Percentiles rank a stretch among this genome's conserved stretches.
Evolutionary conservation across 2,113 vertebrate genomes (phyloP).

Genomic region (Ciconia boyciana): DNA sequence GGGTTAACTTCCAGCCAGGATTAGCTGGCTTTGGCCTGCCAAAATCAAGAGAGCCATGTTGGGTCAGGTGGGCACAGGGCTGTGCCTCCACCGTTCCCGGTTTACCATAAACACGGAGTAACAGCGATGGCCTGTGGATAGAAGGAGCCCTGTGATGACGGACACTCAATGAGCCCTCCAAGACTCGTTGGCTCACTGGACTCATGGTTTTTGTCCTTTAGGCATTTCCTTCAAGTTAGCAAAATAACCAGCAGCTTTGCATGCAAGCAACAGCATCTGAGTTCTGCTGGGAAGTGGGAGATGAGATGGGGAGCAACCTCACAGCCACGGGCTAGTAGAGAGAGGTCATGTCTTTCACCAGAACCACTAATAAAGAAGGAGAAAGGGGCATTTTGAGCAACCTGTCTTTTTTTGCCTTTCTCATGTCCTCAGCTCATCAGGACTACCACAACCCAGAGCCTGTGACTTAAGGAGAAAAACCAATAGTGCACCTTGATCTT

Average conservation of each 20-base stretch:
- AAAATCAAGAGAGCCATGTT: background rate
- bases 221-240: background rate
- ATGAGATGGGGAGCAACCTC: background rate
- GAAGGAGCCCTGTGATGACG: background rate
- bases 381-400: background rate
- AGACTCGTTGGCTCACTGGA: background rate
- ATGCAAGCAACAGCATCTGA: background rate
- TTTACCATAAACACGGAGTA: background rate
- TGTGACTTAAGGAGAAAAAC: background rate
- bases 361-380: background rate
- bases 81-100: fast-evolving
- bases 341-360: background rate
- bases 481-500: background rate
- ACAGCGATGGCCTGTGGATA: background rate
- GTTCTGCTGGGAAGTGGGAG: background rate
- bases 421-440: background rate
- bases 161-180: background rate
- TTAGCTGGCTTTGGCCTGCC: background rate
- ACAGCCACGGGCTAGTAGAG: fast-evolving
- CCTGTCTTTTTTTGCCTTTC: background rate
- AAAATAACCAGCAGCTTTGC: background rate
- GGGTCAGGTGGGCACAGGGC: background rate
- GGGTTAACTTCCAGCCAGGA: background rate
- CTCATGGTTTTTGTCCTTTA: background rate
- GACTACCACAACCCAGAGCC: background rate